These are phyloP conservation scores for Malacoctenus gilli DNA, from an alignment of 2,797 vertebrate genomes.

Conservation along the genomic window DNA sequence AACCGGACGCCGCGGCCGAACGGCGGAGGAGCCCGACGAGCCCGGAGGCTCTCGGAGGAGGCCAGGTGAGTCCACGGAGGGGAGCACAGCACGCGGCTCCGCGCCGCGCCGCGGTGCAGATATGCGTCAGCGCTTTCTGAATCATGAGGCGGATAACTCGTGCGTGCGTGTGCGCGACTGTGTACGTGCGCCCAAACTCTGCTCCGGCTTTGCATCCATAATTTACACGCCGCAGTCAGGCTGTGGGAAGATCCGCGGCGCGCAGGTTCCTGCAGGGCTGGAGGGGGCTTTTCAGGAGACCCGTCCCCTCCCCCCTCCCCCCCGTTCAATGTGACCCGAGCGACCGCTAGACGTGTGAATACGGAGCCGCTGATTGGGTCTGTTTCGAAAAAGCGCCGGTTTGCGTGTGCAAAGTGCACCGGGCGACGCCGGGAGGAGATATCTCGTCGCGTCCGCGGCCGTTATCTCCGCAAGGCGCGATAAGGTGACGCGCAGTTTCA, in stretches of 20 bases:
- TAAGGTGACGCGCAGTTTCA: neutral
- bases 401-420: conserved; percentile 44
- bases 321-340: neutral
- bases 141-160: neutral
- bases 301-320: neutral
- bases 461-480: conserved; percentile 32
- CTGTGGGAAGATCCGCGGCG: conserved; percentile 32
- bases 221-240: conserved; percentile 65
- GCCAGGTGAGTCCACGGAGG: conserved; percentile 61
- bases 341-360: neutral
- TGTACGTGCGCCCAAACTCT: neutral
- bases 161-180: neutral
- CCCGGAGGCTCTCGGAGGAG: conserved; percentile 13
- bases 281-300: neutral
- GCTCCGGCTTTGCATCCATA: conserved; percentile 64
- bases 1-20: conserved; percentile 44
- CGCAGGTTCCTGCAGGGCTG: conserved; percentile 14
- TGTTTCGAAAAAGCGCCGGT: conserved; percentile 2
- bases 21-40: conserved; percentile 37
- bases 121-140: conserved; percentile 54
- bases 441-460: conserved; percentile 12
- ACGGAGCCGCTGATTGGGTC: conserved; percentile 28
- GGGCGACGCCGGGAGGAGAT: conserved; percentile 2
- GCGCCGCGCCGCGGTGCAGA: neutral
- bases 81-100: conserved; percentile 20